Percentiles rank a stretch among this genome's conserved stretches.
Conservation (phyloP, 2,888 invertebrate species). For the Cataglyphis altisquamis region DNA sequence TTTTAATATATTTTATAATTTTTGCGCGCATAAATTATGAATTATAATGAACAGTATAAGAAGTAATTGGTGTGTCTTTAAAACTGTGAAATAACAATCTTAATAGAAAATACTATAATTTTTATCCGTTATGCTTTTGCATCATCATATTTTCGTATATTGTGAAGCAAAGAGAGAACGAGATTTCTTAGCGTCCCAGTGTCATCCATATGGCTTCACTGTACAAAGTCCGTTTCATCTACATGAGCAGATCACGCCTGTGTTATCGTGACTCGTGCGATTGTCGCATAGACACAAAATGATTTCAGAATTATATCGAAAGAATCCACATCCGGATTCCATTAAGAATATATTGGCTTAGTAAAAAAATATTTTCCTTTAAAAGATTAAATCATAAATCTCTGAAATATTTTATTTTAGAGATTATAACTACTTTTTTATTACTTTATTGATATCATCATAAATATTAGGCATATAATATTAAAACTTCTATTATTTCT, state of each 20-base stretch:
- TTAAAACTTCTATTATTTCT: background rate
- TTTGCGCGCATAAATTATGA: background rate
- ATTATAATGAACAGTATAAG: background rate
- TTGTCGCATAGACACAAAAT: slow-evolving; percentile 29
- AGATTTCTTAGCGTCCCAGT: background rate
- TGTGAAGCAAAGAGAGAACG: background rate
- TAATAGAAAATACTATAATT: background rate
- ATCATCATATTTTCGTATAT: background rate
- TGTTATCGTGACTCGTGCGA: slow-evolving; percentile 45
- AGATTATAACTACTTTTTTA: background rate
- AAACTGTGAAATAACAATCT: background rate
- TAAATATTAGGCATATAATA: background rate
- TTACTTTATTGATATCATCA: background rate
- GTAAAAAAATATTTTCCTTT: background rate
- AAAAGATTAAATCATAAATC: background rate
- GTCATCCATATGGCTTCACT: slow-evolving; percentile 29
- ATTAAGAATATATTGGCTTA: background rate
- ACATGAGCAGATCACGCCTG: slow-evolving; percentile 11
- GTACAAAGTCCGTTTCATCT: slow-evolving; percentile 63
- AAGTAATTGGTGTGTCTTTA: background rate
- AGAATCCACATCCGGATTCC: background rate
- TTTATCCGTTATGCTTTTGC: background rate
- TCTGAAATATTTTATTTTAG: background rate
- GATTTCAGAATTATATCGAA: slow-evolving; percentile 28
- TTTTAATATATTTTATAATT: background rate